Evolutionary conservation across 2,113 vertebrate species (phyloP), one percentile per base, ranked within the genome.

Genomic region (Atrichornis clamosus): DNA sequence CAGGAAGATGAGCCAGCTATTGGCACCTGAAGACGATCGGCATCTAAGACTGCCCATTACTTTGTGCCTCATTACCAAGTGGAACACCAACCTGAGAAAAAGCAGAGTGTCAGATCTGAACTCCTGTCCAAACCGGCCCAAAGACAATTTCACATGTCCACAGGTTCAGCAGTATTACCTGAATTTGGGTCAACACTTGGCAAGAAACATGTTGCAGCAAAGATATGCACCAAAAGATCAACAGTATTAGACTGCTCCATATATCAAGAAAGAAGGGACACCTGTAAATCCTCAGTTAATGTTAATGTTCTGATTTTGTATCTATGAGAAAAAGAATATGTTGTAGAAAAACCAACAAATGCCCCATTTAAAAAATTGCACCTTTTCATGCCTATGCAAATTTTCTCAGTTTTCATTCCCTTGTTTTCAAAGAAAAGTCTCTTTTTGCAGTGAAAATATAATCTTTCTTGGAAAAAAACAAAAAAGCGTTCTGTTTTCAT

Each of bases 401-500:
- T 96, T 56, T 93, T 84, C 13, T n/a, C 55, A 53, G 64, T 79
- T 93, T 95, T 87, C 65, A 37, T 84, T 94, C 56, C 32, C 56
- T 72, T 84, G 60, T 92, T 96, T 94, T 95, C 60, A 94, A 94
- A 89, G 64, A 92, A 81, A 92, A 84, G 41, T 87, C 83, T 80
- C 11, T 85, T 95, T 95, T 85, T 86, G 42, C 72, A 37, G 42
- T 67, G 85, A 93, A 95, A 93, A 95, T 90, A 44, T 89, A 96
- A 79, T 91, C 63, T 93, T 94, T 76, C 87, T 76, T 79, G 27
- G 26, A 37, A 41, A 30, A 9, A 42, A 37, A n/a, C n/a, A n/a
- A 42, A 60, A 53, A 65, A 58, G 7, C 75, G 90, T 95, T 96
- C 95, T 96, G 95, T 92, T 95, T 96, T 96, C 77, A 78, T 89